phyloP scores from a whole-genome alignment of 2,888 invertebrate genomes.

The Bembecia ichneumoniformis region DNA sequence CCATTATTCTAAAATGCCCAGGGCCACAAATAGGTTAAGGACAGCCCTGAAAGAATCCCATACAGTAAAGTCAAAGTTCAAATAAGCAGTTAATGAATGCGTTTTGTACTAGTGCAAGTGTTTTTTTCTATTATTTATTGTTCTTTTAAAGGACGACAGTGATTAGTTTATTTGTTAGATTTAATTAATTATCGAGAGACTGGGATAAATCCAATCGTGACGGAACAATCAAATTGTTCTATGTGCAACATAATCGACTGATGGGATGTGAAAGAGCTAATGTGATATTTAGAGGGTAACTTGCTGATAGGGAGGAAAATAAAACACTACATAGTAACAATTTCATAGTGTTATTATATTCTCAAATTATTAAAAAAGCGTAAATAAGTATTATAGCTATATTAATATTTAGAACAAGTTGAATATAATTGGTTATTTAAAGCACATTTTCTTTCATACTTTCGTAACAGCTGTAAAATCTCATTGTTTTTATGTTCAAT shows the following conservation, averaged over 20 bases:
- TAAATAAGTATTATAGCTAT: background rate
- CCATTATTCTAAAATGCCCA: too few relatives aligned
- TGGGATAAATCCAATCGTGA: slow-evolving; percentile 17
- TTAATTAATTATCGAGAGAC: background rate
- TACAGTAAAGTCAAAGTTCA: too few relatives aligned
- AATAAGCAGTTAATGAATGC: too few relatives aligned
- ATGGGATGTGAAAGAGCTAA: slow-evolving; percentile 39
- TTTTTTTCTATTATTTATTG: background rate
- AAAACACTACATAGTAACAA: background rate
- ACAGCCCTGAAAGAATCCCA: too few relatives aligned
- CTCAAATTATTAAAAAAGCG: background rate
- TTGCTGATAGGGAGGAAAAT: slow-evolving; percentile 17
- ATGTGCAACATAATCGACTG: slow-evolving; percentile 29
- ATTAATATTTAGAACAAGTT: too few relatives aligned
- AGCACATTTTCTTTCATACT: background rate
- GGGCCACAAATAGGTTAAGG: too few relatives aligned
- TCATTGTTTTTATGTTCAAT: background rate
- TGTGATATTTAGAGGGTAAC: slow-evolving; percentile 53
- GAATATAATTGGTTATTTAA: too few relatives aligned
- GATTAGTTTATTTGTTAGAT: background rate
- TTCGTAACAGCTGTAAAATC: slow-evolving; percentile 5
- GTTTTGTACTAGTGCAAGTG: too few relatives aligned
- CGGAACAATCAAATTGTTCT: slow-evolving; percentile 5
- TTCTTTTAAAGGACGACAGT: background rate
- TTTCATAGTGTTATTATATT: background rate